Evolutionary conservation across 2,888 invertebrate genomes (phyloP), one percentile per base, ranked within the genome.

Genomic region (Petrophora chlorosata): DNA sequence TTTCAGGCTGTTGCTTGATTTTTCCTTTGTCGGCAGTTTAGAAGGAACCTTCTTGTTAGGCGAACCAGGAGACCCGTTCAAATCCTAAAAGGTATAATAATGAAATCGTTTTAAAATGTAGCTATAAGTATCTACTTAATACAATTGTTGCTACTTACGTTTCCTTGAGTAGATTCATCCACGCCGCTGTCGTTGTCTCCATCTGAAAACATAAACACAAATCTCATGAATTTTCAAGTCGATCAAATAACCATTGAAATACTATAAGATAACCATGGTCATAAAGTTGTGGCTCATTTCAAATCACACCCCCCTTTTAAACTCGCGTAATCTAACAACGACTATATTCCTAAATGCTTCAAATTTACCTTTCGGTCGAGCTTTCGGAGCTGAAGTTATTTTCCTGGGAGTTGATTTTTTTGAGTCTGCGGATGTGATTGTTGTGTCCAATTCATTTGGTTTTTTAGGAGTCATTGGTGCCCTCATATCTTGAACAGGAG

Each of bases 111-210:
- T n/a, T n/a, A n/a, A n/a, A n/a, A n/a, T n/a, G n/a, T n/a, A n/a
- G n/a, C n/a, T n/a, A n/a, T n/a, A n/a, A n/a, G n/a, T n/a, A n/a
- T n/a, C n/a, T n/a, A n/a, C n/a, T n/a, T n/a, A n/a, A n/a, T n/a
- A n/a, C n/a, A n/a, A n/a, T n/a, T n/a, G n/a, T 35, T 38, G 23
- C 5, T 61, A 90, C 94, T 92, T 88, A 96, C 95, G 89, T 94
- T 94, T 83, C 94, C 94, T 83, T 95, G 95, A 42, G 94, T 95
- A 47, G 94, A 94, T 79, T 95, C 95, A 78, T 95, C 95, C 17
- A 95, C 95, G 30, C 95, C 95, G 73, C 95, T 95, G 69, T 96
- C 96, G 67, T 95, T 95, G 77, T 95, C 95, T 23, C 95, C 94
- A 89, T 95, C 96, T 96, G 92, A 60, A 89, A 92, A 83, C 47